Base-by-base conservation (phyloP, 2,113 vertebrate genomes). In the Petromus typicus region DNA sequence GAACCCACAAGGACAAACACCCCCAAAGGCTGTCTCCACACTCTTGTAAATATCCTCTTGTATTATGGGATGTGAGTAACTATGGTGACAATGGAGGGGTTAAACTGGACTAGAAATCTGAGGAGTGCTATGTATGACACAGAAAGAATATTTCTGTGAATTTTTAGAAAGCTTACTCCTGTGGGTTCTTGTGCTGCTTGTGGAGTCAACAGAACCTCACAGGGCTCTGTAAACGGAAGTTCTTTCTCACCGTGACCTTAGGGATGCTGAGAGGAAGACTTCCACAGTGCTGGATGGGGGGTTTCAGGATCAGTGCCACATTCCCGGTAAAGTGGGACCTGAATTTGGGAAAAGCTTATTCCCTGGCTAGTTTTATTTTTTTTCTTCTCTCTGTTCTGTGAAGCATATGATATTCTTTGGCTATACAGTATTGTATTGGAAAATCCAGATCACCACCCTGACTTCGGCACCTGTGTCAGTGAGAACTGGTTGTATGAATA, bases 361-460 rank as follows among this genome's bases (percentile, higher is more conserved):
- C 66, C 14, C 6, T 32, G 57, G 51, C 12, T 6, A 25, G 7
- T 32, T 79, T 87, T n/a, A n/a, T n/a, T n/a, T 16, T 76, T 17
- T 27, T 79, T 87, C 7, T 76, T 30, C 14, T 43, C 73, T 43
- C 4, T 22, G 13, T 64, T 71, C 79, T 32, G 6, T 12, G 8
- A 86, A 93, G 54, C 6, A 20, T 51, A 20, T 78, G 45, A 69
- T 76, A 25, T 95, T 84, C 54, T 32, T n/a, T 40, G 73, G n/a
- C 40, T 43, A 54, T 20, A 22, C 16, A 43, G 14, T 22, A 22
- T 17, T 69, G 13, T 22, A 16, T 17, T 67, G 40, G 88, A 61
- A 51, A 63, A 57, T 23, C 25, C 48, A 9, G 0, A 0, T 45
- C 10, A 22, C 64, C 16, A 14, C 56, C 22, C 10, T 17, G 54